Evolutionary conservation across 2,113 vertebrate genomes (phyloP).

Genomic region (Athene cunicularia): DNA sequence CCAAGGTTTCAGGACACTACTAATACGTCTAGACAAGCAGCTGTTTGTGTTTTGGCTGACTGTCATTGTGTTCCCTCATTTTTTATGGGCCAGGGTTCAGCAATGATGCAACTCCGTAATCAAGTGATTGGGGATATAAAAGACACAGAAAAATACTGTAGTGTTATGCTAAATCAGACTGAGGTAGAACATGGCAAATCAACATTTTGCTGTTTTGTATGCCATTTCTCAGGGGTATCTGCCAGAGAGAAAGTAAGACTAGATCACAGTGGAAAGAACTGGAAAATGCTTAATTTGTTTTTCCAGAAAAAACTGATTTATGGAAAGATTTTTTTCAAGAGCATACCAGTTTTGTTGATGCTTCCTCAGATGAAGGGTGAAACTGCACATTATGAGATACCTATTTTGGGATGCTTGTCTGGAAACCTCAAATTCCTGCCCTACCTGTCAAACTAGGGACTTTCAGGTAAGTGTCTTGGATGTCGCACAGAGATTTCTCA

Average conservation of each 20-base stretch:
- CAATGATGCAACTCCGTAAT: constrained; percentile 43
- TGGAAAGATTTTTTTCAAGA: background rate
- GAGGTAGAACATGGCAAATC: background rate
- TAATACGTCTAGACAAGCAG: constrained; percentile 50
- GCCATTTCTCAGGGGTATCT: background rate
- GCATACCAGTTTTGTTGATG: background rate
- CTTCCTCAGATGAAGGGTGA: background rate
- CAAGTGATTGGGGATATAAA: constrained; percentile 42
- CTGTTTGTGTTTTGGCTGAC: constrained; percentile 43
- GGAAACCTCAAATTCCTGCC: background rate
- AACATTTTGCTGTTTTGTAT: background rate
- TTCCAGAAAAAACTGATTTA: background rate
- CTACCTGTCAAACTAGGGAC: background rate
- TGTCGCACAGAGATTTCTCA: background rate
- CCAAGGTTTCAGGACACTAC: constrained; percentile 34
- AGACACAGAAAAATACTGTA: background rate
- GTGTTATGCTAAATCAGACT: constrained; percentile 8
- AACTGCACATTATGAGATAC: background rate
- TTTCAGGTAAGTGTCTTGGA: background rate
- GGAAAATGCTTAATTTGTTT: background rate
- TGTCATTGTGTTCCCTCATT: constrained; percentile 8
- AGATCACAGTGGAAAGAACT: background rate
- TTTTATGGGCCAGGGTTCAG: constrained; percentile 28
- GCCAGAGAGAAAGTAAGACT: background rate
- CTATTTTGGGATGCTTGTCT: background rate